Evolutionary conservation across 2,888 invertebrate genomes (phyloP).

Genomic region (Pristionchus exspectatus): DNA sequence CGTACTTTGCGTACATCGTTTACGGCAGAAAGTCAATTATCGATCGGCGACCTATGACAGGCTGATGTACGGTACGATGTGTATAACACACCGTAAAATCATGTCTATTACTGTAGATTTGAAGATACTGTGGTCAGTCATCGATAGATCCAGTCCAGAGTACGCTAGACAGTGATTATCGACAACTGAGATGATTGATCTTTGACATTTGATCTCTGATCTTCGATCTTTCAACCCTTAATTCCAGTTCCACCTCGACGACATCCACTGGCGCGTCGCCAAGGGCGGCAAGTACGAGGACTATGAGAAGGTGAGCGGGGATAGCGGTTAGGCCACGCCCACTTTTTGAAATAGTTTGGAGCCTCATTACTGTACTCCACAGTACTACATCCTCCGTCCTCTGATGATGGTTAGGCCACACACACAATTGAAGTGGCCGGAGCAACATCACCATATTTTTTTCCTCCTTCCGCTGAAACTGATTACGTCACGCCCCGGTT

Average conservation of each 20-base stretch:
- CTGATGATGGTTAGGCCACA: too few relatives aligned
- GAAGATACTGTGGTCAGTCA: too few relatives aligned
- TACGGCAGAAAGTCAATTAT: not conserved
- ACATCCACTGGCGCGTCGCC: not conserved
- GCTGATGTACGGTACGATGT: too few relatives aligned
- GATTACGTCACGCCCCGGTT: too few relatives aligned
- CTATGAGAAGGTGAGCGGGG: constrained; percentile 8
- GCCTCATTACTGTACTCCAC: not conserved
- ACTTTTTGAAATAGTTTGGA: not conserved
- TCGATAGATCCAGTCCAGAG: too few relatives aligned
- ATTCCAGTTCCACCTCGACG: not conserved
- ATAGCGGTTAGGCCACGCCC: not conserved
- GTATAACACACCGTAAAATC: too few relatives aligned
- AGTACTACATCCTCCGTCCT: not conserved
- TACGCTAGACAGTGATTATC: too few relatives aligned
- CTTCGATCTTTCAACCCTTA: not conserved
- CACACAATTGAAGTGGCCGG: too few relatives aligned
- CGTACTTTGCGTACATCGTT: not conserved
- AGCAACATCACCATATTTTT: not conserved
- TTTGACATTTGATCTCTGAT: not conserved
- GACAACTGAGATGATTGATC: not conserved
- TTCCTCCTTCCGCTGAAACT: too few relatives aligned
- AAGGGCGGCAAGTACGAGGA: constrained; percentile 17
- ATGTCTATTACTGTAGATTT: too few relatives aligned
- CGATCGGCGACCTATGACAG: too few relatives aligned